These are phyloP conservation scores for Pipistrellus pipistrellus DNA, from an alignment of 2,797 vertebrate species.

Conservation along the genomic window DNA sequence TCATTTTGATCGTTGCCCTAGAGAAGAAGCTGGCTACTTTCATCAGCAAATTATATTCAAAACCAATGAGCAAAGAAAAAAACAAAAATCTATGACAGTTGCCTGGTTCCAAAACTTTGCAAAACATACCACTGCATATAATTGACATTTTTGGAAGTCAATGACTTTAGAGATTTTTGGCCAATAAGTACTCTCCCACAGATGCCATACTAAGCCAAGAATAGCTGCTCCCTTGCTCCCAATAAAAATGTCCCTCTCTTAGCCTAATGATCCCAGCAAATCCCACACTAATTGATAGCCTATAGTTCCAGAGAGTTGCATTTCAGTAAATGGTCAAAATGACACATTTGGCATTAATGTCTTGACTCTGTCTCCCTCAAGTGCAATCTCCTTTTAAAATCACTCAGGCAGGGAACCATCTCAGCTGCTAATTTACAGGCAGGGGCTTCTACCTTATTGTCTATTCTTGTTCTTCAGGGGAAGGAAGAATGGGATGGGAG, in stretches of 20 bases:
- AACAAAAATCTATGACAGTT: background rate
- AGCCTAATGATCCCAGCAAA: conserved; percentile 42
- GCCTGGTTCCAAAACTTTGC: background rate
- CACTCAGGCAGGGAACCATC: background rate
- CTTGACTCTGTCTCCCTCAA: background rate
- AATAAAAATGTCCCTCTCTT: conserved; percentile 54
- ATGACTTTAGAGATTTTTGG: conserved; percentile 39
- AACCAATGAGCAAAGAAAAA: conserved; percentile 37
- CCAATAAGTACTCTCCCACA: conserved; percentile 44
- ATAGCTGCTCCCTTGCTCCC: background rate
- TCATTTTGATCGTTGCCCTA: background rate
- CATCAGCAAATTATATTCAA: conserved; percentile 37
- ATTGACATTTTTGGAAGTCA: conserved; percentile 64
- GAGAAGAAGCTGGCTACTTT: conserved; percentile 46
- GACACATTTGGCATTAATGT: conserved; percentile 36
- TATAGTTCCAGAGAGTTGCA: background rate
- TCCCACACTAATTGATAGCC: conserved; percentile 54
- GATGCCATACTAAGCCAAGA: conserved; percentile 44
- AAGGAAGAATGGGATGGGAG: background rate
- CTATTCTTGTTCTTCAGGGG: background rate
- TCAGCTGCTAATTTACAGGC: background rate
- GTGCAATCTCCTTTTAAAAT: conserved; percentile 28
- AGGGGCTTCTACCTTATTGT: background rate
- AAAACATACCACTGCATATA: conserved; percentile 54
- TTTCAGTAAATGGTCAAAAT: conserved; percentile 49